Conservation (phyloP, 2,888 invertebrate species). For the Tipula unca region DNA sequence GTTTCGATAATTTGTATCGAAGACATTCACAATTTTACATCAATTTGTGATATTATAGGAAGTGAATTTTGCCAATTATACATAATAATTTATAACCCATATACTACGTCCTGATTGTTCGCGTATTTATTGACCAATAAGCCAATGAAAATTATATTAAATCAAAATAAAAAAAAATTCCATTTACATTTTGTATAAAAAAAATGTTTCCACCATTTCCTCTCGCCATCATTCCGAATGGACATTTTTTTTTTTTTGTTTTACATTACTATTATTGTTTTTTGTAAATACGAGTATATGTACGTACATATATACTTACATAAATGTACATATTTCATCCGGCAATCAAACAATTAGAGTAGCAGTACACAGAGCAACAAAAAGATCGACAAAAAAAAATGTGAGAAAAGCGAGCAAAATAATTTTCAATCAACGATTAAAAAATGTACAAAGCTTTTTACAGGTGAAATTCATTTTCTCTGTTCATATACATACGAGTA, state of each 20-base stretch:
- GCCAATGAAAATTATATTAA: background rate
- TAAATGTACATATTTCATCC: background rate
- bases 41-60: background rate
- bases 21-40: background rate
- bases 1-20: background rate
- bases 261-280: background rate
- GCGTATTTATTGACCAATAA: background rate
- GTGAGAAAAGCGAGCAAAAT: background rate
- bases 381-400: background rate
- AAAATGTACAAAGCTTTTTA: background rate
- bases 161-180: background rate
- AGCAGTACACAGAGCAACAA: background rate
- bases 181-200: background rate
- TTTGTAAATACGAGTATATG: no score
- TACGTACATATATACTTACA: no score
- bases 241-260: background rate
- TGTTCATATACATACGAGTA: background rate
- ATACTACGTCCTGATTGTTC: background rate
- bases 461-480: background rate
- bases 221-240: background rate
- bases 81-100: background rate
- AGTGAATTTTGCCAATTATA: background rate
- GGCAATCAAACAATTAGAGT: background rate
- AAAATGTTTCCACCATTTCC: background rate
- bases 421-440: background rate